Evolutionary conservation across 2,888 invertebrate genomes (phyloP).

Genomic region (Allygus modestus): DNA sequence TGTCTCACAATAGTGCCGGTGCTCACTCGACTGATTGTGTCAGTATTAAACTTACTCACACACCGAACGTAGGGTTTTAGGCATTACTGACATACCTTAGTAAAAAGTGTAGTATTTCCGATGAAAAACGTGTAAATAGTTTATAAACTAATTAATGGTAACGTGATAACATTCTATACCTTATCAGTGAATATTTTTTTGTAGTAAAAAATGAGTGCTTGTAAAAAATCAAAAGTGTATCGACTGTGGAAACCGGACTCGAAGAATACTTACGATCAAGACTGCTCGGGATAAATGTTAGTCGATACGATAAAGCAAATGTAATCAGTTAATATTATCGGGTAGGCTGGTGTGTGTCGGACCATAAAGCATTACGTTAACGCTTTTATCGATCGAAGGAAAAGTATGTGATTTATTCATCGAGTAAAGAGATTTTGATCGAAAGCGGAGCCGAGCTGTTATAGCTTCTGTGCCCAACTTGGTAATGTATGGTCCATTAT

Average conservation of each 20-base stretch:
- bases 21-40: not conserved
- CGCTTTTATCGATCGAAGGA: not conserved
- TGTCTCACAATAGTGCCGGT: not conserved
- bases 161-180: not conserved
- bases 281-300: conserved; percentile 29
- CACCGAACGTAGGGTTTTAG: not conserved
- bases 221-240: conserved; percentile 38
- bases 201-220: not conserved
- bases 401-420: conserved; percentile 10
- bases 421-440: not conserved
- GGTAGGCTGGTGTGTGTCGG: not conserved
- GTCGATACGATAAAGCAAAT: not conserved
- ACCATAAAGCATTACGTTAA: not conserved
- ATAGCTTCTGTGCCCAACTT: conserved; percentile 12
- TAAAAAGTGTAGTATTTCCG: not conserved
- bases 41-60: not conserved
- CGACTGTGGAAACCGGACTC: conserved; percentile 41
- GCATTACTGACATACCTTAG: not conserved
- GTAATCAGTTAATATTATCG: not conserved
- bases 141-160: not conserved
- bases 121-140: not conserved
- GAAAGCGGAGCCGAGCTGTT: not conserved
- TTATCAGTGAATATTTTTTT: conserved; percentile 11
- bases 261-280: conserved; percentile 23
- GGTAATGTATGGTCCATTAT: conserved; percentile 58